Percentiles rank a stretch among this genome's conserved stretches.
These are phyloP conservation scores for Sepiola atlantica DNA, from an alignment of 2,888 invertebrate species.

Conservation along the genomic window DNA sequence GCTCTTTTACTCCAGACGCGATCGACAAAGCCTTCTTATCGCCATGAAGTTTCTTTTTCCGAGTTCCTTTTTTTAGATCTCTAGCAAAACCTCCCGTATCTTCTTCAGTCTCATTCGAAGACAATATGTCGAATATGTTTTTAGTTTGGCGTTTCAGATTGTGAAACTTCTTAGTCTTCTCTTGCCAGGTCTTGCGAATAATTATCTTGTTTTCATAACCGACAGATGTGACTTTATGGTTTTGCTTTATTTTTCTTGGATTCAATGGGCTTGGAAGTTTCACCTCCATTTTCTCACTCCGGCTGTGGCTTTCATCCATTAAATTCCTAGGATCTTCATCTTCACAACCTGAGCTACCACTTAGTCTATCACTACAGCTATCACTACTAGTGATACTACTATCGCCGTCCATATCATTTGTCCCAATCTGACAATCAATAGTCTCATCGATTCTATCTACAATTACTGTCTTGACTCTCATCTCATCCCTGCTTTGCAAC, in stretches of 20 bases:
- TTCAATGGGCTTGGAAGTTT: neutral
- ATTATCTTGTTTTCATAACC: neutral
- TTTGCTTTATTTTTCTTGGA: neutral
- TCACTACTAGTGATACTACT: neutral
- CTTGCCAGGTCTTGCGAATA: neutral
- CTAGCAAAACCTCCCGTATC: neutral
- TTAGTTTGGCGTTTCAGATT: neutral
- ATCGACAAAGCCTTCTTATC: neutral
- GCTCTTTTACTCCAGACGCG: neutral
- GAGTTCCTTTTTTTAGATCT: neutral
- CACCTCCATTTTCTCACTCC: neutral
- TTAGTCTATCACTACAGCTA: neutral
- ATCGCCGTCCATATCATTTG: neutral
- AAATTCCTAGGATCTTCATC: neutral
- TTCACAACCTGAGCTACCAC: neutral
- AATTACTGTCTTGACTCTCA: neutral
- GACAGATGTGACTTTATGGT: neutral
- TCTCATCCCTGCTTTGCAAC: neutral
- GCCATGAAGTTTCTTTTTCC: neutral
- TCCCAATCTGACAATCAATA: neutral
- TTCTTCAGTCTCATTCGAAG: too few species aligned
- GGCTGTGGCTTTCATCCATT: too few species aligned
- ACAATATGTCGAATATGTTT: slow-evolving; percentile 35
- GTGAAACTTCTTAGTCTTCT: neutral
- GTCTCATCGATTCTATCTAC: neutral